A percentile compares a stretch with the other conserved stretches of the same genome.
phyloP scores from a whole-genome alignment of 2,797 vertebrate species.

The Anolis apletophallus region DNA sequence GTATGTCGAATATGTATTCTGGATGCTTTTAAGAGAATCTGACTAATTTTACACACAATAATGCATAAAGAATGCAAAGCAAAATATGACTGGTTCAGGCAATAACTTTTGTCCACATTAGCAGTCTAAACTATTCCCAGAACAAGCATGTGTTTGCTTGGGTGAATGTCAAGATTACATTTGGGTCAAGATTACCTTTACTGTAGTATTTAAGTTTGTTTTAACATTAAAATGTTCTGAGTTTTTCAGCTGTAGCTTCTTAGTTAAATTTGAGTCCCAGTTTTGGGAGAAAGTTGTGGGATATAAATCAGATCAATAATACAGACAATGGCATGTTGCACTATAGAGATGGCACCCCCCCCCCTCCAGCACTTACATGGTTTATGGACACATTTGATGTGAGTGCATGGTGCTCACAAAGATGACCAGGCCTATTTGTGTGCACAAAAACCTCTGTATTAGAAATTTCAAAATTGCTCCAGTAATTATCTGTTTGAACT shows the following conservation, averaged over 20 bases:
- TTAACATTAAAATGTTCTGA: too few species aligned
- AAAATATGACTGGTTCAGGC: background rate
- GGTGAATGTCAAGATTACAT: background rate
- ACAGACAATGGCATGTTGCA: background rate
- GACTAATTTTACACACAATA: conserved; percentile 7
- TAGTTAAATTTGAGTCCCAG: too few species aligned
- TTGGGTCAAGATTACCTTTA: background rate
- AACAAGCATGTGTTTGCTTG: background rate
- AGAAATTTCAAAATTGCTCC: background rate
- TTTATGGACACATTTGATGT: background rate
- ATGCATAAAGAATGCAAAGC: background rate
- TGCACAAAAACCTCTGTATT: background rate
- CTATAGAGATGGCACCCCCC: background rate
- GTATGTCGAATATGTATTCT: background rate
- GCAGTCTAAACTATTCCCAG: background rate
- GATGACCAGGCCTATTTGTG: background rate
- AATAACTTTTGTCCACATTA: background rate
- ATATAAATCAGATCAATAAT: background rate
- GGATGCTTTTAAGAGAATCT: background rate
- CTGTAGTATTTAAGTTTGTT: too few species aligned
- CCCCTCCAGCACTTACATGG: background rate
- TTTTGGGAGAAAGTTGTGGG: too few species aligned
- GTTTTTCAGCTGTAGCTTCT: too few species aligned
- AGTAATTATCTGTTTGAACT: background rate
- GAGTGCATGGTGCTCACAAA: background rate